Conservation (phyloP, 2,113 vertebrate genomes). For the Acrocephalus arundinaceus region DNA sequence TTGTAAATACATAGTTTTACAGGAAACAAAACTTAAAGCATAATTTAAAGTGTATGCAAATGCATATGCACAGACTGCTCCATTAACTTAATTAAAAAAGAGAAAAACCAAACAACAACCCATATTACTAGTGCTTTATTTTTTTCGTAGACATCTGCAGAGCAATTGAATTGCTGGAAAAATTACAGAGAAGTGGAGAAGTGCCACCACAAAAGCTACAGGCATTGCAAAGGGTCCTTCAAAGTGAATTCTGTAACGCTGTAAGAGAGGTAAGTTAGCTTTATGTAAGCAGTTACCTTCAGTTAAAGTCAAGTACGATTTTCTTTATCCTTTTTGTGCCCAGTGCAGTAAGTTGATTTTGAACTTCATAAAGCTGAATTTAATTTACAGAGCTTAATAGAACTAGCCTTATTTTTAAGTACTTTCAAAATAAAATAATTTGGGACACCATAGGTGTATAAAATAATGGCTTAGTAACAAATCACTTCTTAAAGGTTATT, state of each 20-base stretch:
- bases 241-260: conserved; percentile 98
- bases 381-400: background rate
- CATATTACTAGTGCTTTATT: background rate
- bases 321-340: background rate
- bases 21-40: accelerated
- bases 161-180: conserved; percentile 96
- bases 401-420: background rate
- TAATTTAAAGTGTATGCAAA: background rate
- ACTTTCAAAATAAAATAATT: background rate
- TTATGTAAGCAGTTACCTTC: background rate
- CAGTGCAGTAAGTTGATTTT: background rate
- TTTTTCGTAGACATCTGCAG: conserved; percentile 89
- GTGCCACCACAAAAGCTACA: conserved; percentile 97
- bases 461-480: background rate
- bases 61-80: background rate
- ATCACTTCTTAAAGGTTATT: background rate
- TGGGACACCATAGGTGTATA: background rate
- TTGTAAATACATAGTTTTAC: background rate
- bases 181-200: conserved; percentile 94
- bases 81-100: background rate
- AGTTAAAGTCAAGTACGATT: background rate
- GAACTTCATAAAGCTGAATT: background rate
- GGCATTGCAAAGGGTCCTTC: conserved; percentile 94
- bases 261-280: conserved; percentile 87
- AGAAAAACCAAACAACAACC: accelerated